A percentile compares a stretch with the other conserved stretches of the same genome.
Evolutionary conservation across 1,140 invertebrate genomes (phyloP).

Genomic region (Aphidius gifuensis): DNA sequence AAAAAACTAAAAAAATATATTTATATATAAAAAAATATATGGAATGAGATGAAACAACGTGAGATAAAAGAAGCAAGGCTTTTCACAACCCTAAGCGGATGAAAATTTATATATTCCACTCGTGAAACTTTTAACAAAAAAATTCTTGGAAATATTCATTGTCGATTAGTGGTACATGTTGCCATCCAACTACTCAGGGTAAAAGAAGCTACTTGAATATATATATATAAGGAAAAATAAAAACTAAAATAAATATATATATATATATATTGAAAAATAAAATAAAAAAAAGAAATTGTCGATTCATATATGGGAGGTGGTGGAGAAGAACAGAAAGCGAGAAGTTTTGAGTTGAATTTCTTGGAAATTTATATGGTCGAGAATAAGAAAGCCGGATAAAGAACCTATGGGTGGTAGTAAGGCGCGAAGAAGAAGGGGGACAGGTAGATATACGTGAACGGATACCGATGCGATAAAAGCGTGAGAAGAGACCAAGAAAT

Average conservation of each 20-base stretch:
- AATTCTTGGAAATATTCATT: slow-evolving; percentile 40
- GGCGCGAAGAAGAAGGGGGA: slow-evolving; percentile 21
- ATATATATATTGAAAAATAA: slow-evolving; percentile 7
- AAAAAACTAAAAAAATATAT: slow-evolving; percentile 23
- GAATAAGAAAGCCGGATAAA: slow-evolving; percentile 19
- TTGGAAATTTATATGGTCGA: slow-evolving; percentile 28
- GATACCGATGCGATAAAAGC: slow-evolving; percentile 26
- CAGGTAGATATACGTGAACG: slow-evolving; percentile 23
- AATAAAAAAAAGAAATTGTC: slow-evolving; percentile 11
- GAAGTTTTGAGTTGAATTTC: slow-evolving; percentile 21
- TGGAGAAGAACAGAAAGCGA: slow-evolving; percentile 5
- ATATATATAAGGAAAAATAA: neutral
- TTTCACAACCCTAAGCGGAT: slow-evolving; percentile 1
- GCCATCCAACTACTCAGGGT: no score
- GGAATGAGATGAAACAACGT: neutral
- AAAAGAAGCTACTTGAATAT: neutral
- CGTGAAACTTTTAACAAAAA: slow-evolving; percentile 16
- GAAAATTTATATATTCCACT: slow-evolving; percentile 4
- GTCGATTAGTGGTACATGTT: no score
- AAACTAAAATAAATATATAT: neutral
- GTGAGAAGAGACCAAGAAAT: slow-evolving; percentile 29
- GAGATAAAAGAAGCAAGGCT: slow-evolving; percentile 17
- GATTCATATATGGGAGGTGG: no score
- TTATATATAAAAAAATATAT: no score
- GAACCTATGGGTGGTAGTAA: slow-evolving; percentile 14